Evolutionary conservation across 1,140 invertebrate species (phyloP), one percentile per base, ranked within the genome.

Genomic region (Conus betulinus): DNA sequence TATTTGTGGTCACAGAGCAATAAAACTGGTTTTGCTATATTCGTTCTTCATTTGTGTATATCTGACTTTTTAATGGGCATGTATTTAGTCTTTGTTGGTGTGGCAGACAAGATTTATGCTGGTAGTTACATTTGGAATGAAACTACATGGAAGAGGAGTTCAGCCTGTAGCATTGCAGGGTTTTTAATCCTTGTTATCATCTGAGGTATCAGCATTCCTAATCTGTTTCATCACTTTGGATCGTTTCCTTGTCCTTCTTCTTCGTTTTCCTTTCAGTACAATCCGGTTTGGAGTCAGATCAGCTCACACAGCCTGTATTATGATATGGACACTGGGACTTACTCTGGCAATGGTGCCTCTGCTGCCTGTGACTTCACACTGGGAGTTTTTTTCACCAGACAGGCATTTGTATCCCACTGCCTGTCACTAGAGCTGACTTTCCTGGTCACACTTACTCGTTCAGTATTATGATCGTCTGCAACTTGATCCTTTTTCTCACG

Each of bases 311-410:
- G 74, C 74, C 23, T 78, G 74, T 39, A 23, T 78, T n/a, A 0
- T 83, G 27, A n/a, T 55, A 17, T 83, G 81, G 81, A 6, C 52
- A 5, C 4, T 55, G 23, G 81, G 81, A n/a, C 11, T 83, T 25
- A 13, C 52, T 3, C 53, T 83, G 8, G 81, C 81, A 6, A 39
- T 53, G 39, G 39, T 53, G 3, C 81, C 81, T 52, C 8, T 13
- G 6, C 81, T 83, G 0, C 81, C 39, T 52, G 39, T 83, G 27
- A 83, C 81, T 3, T 83, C 52, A 83, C 81, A 83, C 81, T 83
- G 81, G 81, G 6, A 53, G 81, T 83, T 83, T 53, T n/a, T 83
- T 39, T 39, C 20, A 52, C 27, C 81, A 83, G 81, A 83, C 81
- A 53, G n/a, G 81, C 39, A 83, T 83, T 23, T 83, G 81, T 17